Evolutionary conservation across 2,797 vertebrate species (phyloP).

Genomic region (Acrossocheilus wenchowensis): DNA sequence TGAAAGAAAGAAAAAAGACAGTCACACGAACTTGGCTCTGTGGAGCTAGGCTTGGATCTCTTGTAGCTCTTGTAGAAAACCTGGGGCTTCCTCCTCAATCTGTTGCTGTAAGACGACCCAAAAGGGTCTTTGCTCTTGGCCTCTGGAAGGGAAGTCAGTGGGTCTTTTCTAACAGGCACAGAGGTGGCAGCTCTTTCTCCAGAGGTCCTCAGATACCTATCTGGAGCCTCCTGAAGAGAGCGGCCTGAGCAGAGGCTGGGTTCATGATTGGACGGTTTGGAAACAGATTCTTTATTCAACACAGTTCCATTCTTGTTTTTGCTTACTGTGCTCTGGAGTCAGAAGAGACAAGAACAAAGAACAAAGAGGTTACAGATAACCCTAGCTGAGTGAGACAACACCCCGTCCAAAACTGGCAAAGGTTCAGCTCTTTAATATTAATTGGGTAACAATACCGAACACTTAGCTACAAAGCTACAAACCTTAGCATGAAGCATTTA

Average conservation of each 20-base stretch:
- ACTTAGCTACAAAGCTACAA: neutral
- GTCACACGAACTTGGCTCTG: slow-evolving; percentile 65
- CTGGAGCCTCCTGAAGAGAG: neutral
- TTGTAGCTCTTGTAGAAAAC: slow-evolving; percentile 24
- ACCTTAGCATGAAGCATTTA: neutral
- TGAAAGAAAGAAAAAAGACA: neutral
- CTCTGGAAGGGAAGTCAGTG: slow-evolving; percentile 8
- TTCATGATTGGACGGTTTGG: neutral
- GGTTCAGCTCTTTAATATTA: neutral
- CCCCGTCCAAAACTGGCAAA: neutral
- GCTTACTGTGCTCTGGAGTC: neutral
- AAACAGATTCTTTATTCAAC: neutral
- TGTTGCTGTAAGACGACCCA: neutral
- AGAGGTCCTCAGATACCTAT: neutral
- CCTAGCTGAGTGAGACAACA: neutral
- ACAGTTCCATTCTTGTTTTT: neutral
- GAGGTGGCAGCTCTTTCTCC: slow-evolving; percentile 17
- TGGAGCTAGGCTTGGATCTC: slow-evolving; percentile 43
- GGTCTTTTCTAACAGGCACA: slow-evolving; percentile 34
- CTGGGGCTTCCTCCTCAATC: slow-evolving; percentile 2
- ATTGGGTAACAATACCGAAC: neutral
- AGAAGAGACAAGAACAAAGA: neutral
- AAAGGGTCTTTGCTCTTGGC: neutral
- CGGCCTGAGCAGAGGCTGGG: neutral
- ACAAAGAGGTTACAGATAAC: neutral